Conservation (phyloP, 2,797 vertebrate genomes). For the Spinibarbus caldwelli region DNA sequence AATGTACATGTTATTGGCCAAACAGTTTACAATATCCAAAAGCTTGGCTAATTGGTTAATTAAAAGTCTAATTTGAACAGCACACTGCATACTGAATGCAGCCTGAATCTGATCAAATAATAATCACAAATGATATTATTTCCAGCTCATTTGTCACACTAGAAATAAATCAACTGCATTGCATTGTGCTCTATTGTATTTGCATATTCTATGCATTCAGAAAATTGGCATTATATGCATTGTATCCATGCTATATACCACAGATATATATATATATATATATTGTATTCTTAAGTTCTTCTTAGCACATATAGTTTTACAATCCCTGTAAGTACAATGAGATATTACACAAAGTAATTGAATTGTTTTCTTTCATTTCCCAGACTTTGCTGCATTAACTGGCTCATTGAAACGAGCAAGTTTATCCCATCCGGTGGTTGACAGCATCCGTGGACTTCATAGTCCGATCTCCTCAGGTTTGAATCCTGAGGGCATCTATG, state of each 20-base stretch:
- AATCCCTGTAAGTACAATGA: neutral
- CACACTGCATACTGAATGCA: neutral
- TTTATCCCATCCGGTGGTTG: constrained; percentile 83
- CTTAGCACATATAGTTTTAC: neutral
- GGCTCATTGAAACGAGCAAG: constrained; percentile 91
- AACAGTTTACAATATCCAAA: neutral
- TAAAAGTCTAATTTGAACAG: neutral
- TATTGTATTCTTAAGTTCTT: neutral
- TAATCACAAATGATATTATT: neutral
- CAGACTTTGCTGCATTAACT: constrained; percentile 84
- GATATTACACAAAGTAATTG: neutral
- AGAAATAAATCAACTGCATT: neutral
- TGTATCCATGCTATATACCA: neutral
- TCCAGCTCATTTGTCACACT: neutral
- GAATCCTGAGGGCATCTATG: constrained; percentile 98
- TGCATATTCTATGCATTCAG: neutral
- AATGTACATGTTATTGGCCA: neutral
- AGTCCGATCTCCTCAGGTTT: constrained; percentile 88
- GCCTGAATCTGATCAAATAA: neutral
- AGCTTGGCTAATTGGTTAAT: too few relatives aligned
- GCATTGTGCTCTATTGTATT: neutral
- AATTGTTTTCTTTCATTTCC: neutral
- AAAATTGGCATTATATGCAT: neutral
- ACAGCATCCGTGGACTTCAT: constrained; percentile 90
- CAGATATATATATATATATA: too few relatives aligned